Evolutionary conservation across 2,113 vertebrate species (phyloP).

Genomic region (Tupaia chinensis): DNA sequence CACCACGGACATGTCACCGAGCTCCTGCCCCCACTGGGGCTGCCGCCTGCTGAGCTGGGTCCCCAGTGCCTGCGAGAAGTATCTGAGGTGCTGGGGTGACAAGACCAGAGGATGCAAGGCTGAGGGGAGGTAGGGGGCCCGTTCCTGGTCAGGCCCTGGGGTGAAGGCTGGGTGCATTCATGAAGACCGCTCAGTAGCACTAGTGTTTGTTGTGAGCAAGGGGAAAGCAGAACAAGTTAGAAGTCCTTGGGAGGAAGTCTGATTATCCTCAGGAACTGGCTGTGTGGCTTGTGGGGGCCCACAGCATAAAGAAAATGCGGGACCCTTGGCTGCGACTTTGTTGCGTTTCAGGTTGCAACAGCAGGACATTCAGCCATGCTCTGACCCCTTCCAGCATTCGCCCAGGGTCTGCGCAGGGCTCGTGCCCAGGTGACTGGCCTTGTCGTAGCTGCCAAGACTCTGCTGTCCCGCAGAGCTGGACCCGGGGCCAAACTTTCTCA

Average conservation of each 20-base stretch:
- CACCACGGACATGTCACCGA: not conserved
- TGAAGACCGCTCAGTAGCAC: not conserved
- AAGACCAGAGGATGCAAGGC: not conserved
- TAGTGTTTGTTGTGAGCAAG: not conserved
- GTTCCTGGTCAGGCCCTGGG: not conserved
- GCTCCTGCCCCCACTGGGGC: not conserved
- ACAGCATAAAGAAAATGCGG: not conserved
- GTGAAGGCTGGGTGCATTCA: too few relatives aligned
- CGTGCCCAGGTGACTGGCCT: rapidly evolving
- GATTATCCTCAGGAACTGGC: too few relatives aligned
- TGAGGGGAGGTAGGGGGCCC: not conserved
- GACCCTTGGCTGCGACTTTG: not conserved
- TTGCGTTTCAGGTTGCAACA: not conserved
- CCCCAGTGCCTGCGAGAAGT: not conserved
- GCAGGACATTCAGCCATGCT: not conserved
- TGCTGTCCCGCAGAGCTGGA: not conserved
- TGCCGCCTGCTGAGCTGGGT: not conserved
- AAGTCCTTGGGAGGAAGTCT: not conserved
- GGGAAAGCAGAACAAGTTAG: not conserved
- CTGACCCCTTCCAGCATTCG: not conserved
- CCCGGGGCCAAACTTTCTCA: too few relatives aligned
- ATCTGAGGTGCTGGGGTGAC: not conserved
- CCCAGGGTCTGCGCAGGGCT: too few relatives aligned
- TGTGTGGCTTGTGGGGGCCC: not conserved
- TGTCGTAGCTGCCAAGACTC: too few relatives aligned